Evolutionary conservation across 2,888 invertebrate genomes (phyloP), one percentile per base, ranked within the genome.

Genomic region (Spisula subtruncata): DNA sequence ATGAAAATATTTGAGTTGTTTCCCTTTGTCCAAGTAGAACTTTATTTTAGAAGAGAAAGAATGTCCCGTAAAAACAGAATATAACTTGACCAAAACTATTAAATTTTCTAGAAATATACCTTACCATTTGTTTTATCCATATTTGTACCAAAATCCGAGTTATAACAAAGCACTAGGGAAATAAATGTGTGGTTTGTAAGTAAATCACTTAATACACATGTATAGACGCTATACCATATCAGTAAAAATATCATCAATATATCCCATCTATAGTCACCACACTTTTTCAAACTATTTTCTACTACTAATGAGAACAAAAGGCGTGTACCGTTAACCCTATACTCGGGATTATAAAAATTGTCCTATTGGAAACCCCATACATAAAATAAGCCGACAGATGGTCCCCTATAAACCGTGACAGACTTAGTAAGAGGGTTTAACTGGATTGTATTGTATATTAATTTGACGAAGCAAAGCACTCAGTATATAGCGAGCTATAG

Each of bases 401-500:
- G 91, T 80, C 85, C 83, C 71, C 82, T 91, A 89, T 89, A 60
- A 75, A 66, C 48, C 60, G 84, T 71, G 75, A 79, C 83, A 83
- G 56, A 60, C 82, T 85, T 85, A 32, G 81, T 89, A 91, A 89
- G 91, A 89, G 91, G 86, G 81, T 84, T 89, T 89, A 89, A 89
- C 89, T 88, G 75, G 86, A 91, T 91, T 89, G 89, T 83, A 86
- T 86, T 91, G 91, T 91, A 91, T 91, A 91, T 91, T 91, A 91
- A 91, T 88, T 91, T 79, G 88, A 89, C 89, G 91, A 88, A 83
- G 85, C 85, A 54, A 79, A 85, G 14, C 85, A 85, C 80, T 80
- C 82, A 41, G 80, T 89, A 54, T 89, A 89, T 60, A 75, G 84
- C 41, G 41, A 87, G 56, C 56, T 85, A 85, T 87, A 85, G 85